Evolutionary conservation across 2,113 vertebrate genomes (phyloP).

Genomic region (Oryzias curvinotus): DNA sequence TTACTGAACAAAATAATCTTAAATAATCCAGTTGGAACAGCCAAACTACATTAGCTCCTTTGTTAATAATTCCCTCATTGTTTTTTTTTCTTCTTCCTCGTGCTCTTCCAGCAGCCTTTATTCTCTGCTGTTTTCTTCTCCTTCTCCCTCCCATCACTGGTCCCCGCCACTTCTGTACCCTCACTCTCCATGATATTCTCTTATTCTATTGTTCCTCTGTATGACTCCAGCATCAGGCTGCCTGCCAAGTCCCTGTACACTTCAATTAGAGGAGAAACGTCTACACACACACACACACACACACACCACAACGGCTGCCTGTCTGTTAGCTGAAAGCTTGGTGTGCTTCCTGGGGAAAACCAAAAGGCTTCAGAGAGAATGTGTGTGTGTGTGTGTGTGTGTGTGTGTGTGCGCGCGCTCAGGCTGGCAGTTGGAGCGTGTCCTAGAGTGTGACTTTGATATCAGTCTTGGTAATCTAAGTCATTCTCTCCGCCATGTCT

Average conservation of each 20-base stretch:
- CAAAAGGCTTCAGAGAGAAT: conserved; percentile 23
- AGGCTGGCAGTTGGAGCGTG: conserved; percentile 38
- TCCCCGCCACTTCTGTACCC: conserved; percentile 11
- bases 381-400: conserved; percentile 8
- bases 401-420: conserved; percentile 9
- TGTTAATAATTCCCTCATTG: conserved; percentile 33
- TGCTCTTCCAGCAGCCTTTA: conserved; percentile 9
- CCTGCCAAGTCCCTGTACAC: conserved; percentile 65
- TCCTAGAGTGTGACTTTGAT: conserved; percentile 68
- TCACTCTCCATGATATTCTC: conserved; percentile 4
- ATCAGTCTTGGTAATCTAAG: conserved; percentile 73
- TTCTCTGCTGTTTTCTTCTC: conserved; percentile 12
- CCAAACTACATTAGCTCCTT: conserved; percentile 9
- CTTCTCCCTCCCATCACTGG: conserved; percentile 17
- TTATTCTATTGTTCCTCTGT: conserved; percentile 39
- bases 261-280: conserved; percentile 68
- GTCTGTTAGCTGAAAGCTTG: conserved; percentile 41
- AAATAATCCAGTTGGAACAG: conserved; percentile 22
- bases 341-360: conserved; percentile 41
- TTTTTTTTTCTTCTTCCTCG: conserved; percentile 23
- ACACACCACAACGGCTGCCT: conserved; percentile 13
- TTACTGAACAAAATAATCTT: background rate
- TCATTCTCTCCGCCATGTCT: conserved; percentile 55
- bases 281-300: conserved; percentile 19
- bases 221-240: conserved; percentile 64